Percentiles rank a stretch among this genome's conserved stretches.
Conservation (phyloP, 53 echinoderm and acorn worm species). For the Echinometra lucunter region DNA sequence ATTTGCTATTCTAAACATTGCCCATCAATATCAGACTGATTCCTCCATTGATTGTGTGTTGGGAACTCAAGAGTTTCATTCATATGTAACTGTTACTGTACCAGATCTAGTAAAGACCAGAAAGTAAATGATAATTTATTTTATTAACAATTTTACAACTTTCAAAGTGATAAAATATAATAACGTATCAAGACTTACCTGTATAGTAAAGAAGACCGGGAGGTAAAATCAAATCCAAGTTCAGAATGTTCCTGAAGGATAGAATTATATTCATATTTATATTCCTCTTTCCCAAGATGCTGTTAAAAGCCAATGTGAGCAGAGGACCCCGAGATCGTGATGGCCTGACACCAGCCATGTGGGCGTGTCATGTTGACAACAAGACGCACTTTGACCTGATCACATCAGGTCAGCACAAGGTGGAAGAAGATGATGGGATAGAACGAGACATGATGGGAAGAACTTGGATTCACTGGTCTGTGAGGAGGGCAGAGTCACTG, state of each 20-base stretch:
- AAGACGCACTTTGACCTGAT: conserved; percentile 85
- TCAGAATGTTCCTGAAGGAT: not conserved
- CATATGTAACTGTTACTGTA: too few relatives aligned
- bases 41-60: too few relatives aligned
- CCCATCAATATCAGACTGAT: too few relatives aligned
- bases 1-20: too few relatives aligned
- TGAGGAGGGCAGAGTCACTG: conserved; percentile 75
- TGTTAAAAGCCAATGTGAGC: conserved; percentile 75
- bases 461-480: conserved; percentile 95
- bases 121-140: too few relatives aligned
- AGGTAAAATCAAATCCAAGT: too few relatives aligned
- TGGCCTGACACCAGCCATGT: conserved; percentile 92
- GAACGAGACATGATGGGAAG: conserved; percentile 83
- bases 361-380: conserved; percentile 89
- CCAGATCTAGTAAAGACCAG: too few relatives aligned
- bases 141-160: too few relatives aligned
- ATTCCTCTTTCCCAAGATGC: conserved; percentile 59
- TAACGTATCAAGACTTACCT: too few relatives aligned
- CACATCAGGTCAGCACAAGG: conserved; percentile 47
- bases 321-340: conserved; percentile 79
- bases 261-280: not conserved
- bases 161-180: too few relatives aligned
- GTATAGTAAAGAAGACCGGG: too few relatives aligned
- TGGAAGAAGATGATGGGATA: conserved; percentile 80
- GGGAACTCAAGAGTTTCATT: too few relatives aligned